Conservation (phyloP, 92 coral and sea anemone genomes). For the Bergia sp. region DNA sequence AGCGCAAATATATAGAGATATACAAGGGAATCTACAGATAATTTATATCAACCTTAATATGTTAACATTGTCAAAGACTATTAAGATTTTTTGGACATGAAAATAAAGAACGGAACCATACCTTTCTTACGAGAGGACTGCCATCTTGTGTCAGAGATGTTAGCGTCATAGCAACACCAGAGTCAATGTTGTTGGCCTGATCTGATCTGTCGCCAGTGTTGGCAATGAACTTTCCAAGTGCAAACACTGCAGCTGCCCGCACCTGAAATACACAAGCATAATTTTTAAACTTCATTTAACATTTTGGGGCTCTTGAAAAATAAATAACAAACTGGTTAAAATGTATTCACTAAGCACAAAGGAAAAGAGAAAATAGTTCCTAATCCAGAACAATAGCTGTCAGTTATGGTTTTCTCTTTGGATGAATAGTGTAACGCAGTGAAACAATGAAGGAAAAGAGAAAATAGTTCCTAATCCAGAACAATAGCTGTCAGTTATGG, state of each 20-base stretch:
- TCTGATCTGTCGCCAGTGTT: conserved; percentile 97
- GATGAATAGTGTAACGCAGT: no score
- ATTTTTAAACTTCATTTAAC: neutral
- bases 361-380: no score
- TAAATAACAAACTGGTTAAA: no score
- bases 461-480: no score
- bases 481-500: no score
- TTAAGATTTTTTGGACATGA: neutral
- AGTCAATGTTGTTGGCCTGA: conserved; percentile 98
- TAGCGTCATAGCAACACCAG: conserved; percentile 90
- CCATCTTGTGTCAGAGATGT: conserved; percentile 90
- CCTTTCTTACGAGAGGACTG: conserved; percentile 95
- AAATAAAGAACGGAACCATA: neutral
- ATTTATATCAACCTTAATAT: no score
- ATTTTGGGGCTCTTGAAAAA: no score
- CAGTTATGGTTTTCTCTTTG: no score
- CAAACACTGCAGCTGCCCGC: conserved; percentile 98
- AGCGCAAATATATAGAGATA: no score
- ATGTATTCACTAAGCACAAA: no score
- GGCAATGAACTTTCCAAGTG: conserved; percentile 89
- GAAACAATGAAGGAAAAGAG: no score
- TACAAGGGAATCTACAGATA: neutral
- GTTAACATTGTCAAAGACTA: neutral
- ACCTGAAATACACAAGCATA: conserved; percentile 65
- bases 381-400: no score